Base-by-base conservation (phyloP, 2,113 vertebrate genomes). In the Serinus canaria region DNA sequence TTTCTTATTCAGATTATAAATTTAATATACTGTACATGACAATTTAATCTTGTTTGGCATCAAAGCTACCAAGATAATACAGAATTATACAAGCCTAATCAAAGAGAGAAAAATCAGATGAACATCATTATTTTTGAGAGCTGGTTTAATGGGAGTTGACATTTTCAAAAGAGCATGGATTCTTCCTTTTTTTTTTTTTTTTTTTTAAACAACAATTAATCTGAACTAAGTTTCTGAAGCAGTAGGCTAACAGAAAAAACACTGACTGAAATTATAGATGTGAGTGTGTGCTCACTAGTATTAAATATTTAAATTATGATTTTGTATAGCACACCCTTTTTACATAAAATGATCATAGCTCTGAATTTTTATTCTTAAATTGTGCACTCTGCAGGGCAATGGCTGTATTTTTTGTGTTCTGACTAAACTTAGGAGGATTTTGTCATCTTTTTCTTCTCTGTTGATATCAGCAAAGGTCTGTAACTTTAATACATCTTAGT, bases 1-100 rank as follows among this genome's bases (percentile, higher is more conserved):
- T 97, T 97, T 94, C 92, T 90, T 1, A 33, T 97, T 97, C 87
- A 90, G 83, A 96, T 97, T 97, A 97, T 97, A 95, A 97, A 97
- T 97, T 93, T 97, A 97, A 95, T 93, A 94, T 97, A 93, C 94
- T 95, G 76, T 96, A 96, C 91, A 96, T 98, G 96, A 98, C 96
- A 98, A 93, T 98, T 98, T 97, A 97, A 98, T 98, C 95, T 96
- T 95, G 85, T 97, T 97, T 98, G 96, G 90, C 91, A 97, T 97
- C 97, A 98, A 97, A 97, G 93, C 81, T 97, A 96, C 75, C 68
- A 94, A 89, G 92, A 97, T 97, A 97, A 97, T 97, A 94, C 96
- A 97, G 97, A 98, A 98, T 97, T 97, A 97, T 97, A 96, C 88
- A 97, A 97, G 94, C 37, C 82, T 98, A 97, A 97, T 97, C 96